Base-by-base conservation (phyloP, 2,797 vertebrate species). In the Megalops cyprinoides region DNA sequence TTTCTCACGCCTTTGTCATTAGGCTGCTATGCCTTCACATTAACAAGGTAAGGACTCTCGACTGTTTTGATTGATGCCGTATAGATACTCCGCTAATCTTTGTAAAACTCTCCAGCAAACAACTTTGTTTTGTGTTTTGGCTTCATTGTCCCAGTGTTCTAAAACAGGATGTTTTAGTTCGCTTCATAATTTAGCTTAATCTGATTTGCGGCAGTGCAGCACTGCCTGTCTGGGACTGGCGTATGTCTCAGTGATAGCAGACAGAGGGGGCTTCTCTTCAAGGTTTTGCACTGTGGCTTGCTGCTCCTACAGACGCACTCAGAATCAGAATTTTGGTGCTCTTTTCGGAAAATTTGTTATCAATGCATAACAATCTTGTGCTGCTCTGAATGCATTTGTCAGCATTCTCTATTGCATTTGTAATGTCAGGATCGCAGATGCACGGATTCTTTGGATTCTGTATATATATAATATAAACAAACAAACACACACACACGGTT, bases 201-300 rank as follows among this genome's bases (percentile, higher is more conserved):
- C 67, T 71, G 39, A 71, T 71, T 42, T 71, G 37, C 37, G 67
- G n/a, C 18, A 5, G 39, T n/a, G n/a, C n/a, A n/a, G n/a, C n/a
- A n/a, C n/a, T n/a, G 37, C 37, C 39, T n/a, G 37, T 42, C 67
- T 15, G 67, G n/a, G 37, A 71, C 37, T n/a, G 18, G 20, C 42
- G 67, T 44, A 69, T 12, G 51, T 12, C 10, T 65, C 60, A 37
- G 31, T 5, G 12, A 5, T 31, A 8, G 31, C 31, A 37, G 28
- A 71, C 39, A 71, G 67, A 71, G n/a, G 28, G 39, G 67, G 67
- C 14, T 44, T 44, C 20, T n/a, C 4, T 69, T 42, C 37, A 20
- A 4, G 18, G 18, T 71, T 58, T 58, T n/a, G 14, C 1, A 23
- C 20, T 42, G 9, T 34, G 39, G 39, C 3, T 91, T 89, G 87